Evolutionary conservation across 1,140 invertebrate genomes (phyloP).

Genomic region (Anastrepha ludens): DNA sequence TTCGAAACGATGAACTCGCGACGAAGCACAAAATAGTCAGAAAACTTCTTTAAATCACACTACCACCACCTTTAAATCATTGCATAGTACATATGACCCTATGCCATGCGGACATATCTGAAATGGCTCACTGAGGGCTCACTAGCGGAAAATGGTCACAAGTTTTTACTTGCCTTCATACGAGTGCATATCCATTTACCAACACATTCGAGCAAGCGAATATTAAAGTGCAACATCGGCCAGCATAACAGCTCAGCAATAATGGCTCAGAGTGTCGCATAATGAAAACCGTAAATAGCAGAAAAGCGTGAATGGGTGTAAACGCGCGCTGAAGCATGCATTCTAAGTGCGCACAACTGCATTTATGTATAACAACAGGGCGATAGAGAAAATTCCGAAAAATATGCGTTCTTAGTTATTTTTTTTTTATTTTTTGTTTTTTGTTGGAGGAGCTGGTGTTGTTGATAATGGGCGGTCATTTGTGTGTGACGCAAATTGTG

Average conservation of each 20-base stretch:
- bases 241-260: neutral
- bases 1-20: too few relatives aligned
- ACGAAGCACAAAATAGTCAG: too few relatives aligned
- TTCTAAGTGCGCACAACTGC: neutral
- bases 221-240: neutral
- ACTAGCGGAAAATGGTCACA: too few relatives aligned
- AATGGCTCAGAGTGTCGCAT: neutral
- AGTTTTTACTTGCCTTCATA: too few relatives aligned
- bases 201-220: neutral
- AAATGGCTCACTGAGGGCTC: too few relatives aligned
- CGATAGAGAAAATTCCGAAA: neutral
- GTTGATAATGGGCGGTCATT: neutral
- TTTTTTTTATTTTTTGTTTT: neutral
- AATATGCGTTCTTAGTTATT: neutral
- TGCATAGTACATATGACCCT: too few relatives aligned
- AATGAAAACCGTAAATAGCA: conserved; percentile 15
- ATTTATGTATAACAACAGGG: neutral
- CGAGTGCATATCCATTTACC: too few relatives aligned
- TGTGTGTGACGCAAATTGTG: conserved; percentile 35
- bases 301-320: neutral
- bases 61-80: too few relatives aligned
- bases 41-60: too few relatives aligned
- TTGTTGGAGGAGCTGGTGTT: neutral
- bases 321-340: neutral
- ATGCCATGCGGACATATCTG: too few relatives aligned